Evolutionary conservation across 2,888 invertebrate species (phyloP).

Genomic region (Odontothrips loti): DNA sequence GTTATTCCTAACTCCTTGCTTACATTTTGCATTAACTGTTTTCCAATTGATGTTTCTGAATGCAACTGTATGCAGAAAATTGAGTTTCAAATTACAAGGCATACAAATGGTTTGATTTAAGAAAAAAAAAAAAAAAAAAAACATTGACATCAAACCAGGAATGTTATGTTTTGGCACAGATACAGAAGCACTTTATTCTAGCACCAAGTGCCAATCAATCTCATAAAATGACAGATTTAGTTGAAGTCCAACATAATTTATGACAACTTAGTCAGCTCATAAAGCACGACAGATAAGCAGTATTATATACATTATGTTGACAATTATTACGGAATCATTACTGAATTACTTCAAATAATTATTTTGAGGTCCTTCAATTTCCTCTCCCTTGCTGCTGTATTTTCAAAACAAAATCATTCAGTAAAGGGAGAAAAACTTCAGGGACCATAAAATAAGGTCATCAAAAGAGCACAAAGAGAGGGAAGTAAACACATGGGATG

Average conservation of each 20-base stretch:
- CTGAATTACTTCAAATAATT: too few relatives aligned
- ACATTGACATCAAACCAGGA: constrained; percentile 4
- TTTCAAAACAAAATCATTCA: too few relatives aligned
- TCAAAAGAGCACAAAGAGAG: too few relatives aligned
- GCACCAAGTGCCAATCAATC: not conserved
- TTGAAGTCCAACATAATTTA: too few relatives aligned
- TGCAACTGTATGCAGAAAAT: not conserved
- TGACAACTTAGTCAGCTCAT: too few relatives aligned
- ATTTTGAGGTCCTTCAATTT: too few relatives aligned
- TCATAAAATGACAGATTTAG: not conserved
- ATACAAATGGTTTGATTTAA: not conserved
- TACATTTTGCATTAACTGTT: not conserved
- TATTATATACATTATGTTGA: not conserved
- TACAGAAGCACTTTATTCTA: not conserved
- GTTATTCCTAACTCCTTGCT: not conserved
- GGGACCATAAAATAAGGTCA: too few relatives aligned
- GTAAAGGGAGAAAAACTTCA: too few relatives aligned
- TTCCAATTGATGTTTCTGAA: not conserved
- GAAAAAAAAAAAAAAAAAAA: too few relatives aligned
- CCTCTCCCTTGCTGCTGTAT: too few relatives aligned
- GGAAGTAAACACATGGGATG: too few relatives aligned
- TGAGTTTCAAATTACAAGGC: not conserved
- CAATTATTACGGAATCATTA: too few relatives aligned
- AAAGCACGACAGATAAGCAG: not conserved
- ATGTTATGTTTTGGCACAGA: constrained; percentile 8